Percentiles rank a stretch among this genome's conserved stretches.
phyloP scores from a whole-genome alignment of 2,113 vertebrate genomes.

The Odocoileus hemionus region DNA sequence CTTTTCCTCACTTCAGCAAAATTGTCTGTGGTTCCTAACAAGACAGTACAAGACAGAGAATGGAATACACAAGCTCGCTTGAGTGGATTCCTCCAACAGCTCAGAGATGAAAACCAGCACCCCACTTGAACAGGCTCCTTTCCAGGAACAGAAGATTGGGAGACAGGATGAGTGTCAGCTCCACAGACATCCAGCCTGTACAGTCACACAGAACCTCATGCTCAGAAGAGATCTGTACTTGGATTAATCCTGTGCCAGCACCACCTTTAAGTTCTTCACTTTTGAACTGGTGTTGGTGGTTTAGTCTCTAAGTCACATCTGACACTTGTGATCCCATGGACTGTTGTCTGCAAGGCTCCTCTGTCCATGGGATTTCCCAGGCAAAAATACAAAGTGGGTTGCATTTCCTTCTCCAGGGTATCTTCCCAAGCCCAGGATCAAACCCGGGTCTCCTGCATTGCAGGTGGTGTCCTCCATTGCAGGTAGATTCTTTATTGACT shows the following conservation, averaged over 20 bases:
- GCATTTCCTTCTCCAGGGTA: not conserved
- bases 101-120: not conserved
- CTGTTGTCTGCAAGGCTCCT: not conserved
- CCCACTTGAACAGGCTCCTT: not conserved
- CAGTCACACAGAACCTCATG: not conserved
- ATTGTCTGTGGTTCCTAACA: slow-evolving; percentile 4
- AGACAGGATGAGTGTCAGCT: not conserved
- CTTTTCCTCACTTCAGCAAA: slow-evolving; percentile 31
- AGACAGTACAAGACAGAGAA: slow-evolving; percentile 19
- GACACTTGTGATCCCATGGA: not conserved
- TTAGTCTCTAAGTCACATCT: not conserved
- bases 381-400: not conserved
- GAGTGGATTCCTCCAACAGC: not conserved
- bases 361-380: not conserved
- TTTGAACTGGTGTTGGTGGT: not conserved
- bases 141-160: not conserved
- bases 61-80: not conserved
- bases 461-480: not conserved
- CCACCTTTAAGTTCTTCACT: not conserved
- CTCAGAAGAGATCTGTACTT: not conserved
- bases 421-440: not conserved
- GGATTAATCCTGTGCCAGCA: not conserved
- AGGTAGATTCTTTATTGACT: not conserved
- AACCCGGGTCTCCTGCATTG: not conserved
- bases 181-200: not conserved